Percentiles rank a stretch among this genome's conserved stretches.
Evolutionary conservation across 2,888 invertebrate genomes (phyloP).

Genomic region (Ceratothoa steindachneri): DNA sequence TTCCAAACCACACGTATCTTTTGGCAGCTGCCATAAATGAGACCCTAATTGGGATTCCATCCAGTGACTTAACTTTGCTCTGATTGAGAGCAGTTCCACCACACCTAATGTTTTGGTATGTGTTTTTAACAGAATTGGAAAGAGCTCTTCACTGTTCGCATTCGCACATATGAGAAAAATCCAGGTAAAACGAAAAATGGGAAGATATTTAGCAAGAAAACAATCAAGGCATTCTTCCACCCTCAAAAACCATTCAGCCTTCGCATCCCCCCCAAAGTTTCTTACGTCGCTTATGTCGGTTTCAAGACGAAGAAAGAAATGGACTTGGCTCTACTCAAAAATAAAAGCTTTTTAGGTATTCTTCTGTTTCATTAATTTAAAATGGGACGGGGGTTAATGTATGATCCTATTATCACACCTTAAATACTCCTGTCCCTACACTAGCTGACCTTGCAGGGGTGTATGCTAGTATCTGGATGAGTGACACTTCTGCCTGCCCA

Average conservation of each 20-base stretch:
- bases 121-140: constrained; percentile 28
- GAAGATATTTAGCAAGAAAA: constrained; percentile 64
- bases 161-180: constrained; percentile 60
- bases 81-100: no score
- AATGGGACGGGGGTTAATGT: no score
- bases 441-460: no score
- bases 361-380: neutral
- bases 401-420: no score
- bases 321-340: constrained; percentile 73
- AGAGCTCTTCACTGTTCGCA: constrained; percentile 29
- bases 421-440: no score
- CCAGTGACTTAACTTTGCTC: no score
- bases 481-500: no score
- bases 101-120: no score
- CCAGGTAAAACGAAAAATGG: constrained; percentile 71
- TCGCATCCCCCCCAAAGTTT: constrained; percentile 68
- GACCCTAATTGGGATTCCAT: no score
- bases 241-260: constrained; percentile 75
- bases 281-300: constrained; percentile 86
- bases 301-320: constrained; percentile 77
- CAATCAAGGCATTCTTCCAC: constrained; percentile 77
- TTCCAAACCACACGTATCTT: no score
- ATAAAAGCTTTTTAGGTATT: constrained; percentile 77
- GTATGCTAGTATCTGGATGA: no score
- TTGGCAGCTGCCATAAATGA: no score